Evolutionary conservation across 2,113 vertebrate species (phyloP).

Genomic region (Thinocorus orbignyianus): DNA sequence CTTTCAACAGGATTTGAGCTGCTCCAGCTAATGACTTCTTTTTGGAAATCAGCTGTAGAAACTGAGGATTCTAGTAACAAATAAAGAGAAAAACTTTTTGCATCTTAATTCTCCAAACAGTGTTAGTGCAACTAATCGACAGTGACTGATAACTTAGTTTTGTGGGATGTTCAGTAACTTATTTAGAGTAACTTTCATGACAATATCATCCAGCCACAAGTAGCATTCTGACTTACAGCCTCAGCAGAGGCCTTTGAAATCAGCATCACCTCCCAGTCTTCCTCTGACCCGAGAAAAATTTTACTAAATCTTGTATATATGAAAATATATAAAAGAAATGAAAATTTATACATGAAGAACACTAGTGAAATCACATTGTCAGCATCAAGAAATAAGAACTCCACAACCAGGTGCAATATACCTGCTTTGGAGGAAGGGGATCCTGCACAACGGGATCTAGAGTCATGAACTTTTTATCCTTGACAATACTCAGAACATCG

Average conservation of each 20-base stretch:
- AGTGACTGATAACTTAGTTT: background rate
- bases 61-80: slow-evolving; percentile 84
- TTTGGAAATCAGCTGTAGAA: slow-evolving; percentile 93
- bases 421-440: slow-evolving; percentile 78
- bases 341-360: rapidly evolving
- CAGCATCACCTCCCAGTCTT: background rate
- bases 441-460: slow-evolving; percentile 95
- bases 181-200: background rate
- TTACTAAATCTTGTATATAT: rapidly evolving
- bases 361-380: background rate
- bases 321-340: too few species aligned
- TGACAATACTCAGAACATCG: slow-evolving; percentile 93
- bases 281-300: too few species aligned
- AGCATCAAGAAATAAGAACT: background rate
- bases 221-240: background rate
- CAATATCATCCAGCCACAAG: background rate
- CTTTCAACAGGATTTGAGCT: slow-evolving; percentile 92
- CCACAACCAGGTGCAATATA: background rate
- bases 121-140: background rate
- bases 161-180: background rate
- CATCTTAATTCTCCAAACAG: background rate
- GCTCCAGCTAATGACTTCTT: slow-evolving; percentile 93
- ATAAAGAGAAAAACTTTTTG: background rate
- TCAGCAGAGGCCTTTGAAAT: background rate
- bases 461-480: slow-evolving; percentile 98